Conservation (phyloP, 1,140 invertebrate species). For the Zaprionus taronus region DNA sequence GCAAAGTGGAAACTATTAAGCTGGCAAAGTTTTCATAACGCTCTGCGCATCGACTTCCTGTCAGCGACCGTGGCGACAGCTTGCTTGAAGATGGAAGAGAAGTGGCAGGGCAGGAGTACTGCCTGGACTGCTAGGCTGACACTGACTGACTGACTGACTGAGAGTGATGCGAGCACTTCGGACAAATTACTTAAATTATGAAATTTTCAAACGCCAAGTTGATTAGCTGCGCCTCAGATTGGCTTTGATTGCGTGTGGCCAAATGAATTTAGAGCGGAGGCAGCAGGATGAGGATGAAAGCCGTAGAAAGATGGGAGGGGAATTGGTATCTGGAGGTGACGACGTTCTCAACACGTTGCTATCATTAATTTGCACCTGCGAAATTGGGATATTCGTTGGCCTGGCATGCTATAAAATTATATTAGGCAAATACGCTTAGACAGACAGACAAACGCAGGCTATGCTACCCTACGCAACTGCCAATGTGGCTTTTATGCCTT, state of each 20-base stretch:
- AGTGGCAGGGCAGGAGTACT: background rate
- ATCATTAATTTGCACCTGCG: slow-evolving; percentile 67
- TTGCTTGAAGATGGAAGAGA: background rate
- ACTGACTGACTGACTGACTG: slow-evolving; percentile 4
- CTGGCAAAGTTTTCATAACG: slow-evolving; percentile 5
- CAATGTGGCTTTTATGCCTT: slow-evolving; percentile 26
- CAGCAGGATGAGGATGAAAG: too few species aligned
- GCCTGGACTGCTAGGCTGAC: background rate
- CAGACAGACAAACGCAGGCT: background rate
- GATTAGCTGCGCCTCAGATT: slow-evolving; percentile 60
- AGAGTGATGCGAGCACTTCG: slow-evolving; percentile 30
- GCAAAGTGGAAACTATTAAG: slow-evolving; percentile 40
- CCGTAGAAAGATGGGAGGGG: background rate
- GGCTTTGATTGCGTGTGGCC: slow-evolving; percentile 57
- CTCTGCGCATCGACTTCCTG: background rate
- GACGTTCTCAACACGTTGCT: slow-evolving; percentile 59
- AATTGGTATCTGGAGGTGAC: slow-evolving; percentile 8
- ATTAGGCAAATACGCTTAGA: slow-evolving; percentile 54
- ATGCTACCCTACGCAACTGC: background rate
- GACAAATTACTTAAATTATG: slow-evolving; percentile 66
- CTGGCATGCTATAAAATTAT: slow-evolving; percentile 57
- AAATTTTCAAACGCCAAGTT: slow-evolving; percentile 70
- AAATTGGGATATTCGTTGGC: slow-evolving; percentile 59
- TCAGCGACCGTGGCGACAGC: background rate
- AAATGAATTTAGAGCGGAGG: background rate